These are phyloP conservation scores for Malacoraja senta DNA, from an alignment of 2,797 vertebrate species.

Conservation along the genomic window DNA sequence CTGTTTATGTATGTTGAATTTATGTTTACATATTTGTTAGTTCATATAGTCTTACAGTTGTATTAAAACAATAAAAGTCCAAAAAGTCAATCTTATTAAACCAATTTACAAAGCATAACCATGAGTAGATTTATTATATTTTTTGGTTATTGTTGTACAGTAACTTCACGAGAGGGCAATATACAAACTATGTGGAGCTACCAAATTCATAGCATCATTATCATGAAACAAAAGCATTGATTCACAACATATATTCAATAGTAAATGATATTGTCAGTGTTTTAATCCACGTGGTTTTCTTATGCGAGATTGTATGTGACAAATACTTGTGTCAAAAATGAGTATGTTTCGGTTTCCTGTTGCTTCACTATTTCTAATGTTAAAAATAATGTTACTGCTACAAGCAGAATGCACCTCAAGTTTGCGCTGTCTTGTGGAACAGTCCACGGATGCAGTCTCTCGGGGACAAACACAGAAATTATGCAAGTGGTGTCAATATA, in stretches of 20 bases:
- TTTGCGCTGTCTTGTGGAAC: not conserved
- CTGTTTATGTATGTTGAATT: not conserved
- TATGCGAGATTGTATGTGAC: constrained; percentile 4
- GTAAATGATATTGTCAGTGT: not conserved
- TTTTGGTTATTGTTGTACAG: constrained; percentile 30
- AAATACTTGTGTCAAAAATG: not conserved
- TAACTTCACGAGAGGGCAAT: constrained; percentile 8
- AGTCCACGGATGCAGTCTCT: not conserved
- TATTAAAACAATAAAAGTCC: constrained; percentile 26
- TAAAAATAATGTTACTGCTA: not conserved
- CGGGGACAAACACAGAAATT: not conserved
- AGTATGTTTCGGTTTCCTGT: not conserved
- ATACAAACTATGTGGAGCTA: constrained; percentile 29
- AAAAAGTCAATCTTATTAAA: constrained; percentile 4
- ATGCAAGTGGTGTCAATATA: constrained; percentile 23
- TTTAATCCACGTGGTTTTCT: not conserved
- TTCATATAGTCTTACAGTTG: not conserved
- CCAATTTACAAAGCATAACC: constrained; percentile 36
- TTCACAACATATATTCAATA: constrained; percentile 20
- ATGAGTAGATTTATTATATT: constrained; percentile 19
- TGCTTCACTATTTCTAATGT: constrained; percentile 18
- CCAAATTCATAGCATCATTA: constrained; percentile 32
- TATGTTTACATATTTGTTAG: not conserved
- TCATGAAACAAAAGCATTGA: constrained; percentile 26
- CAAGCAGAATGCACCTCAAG: constrained; percentile 1